Conservation (phyloP, 2,888 invertebrate species). For the Lepetodrilus schrolli region DNA sequence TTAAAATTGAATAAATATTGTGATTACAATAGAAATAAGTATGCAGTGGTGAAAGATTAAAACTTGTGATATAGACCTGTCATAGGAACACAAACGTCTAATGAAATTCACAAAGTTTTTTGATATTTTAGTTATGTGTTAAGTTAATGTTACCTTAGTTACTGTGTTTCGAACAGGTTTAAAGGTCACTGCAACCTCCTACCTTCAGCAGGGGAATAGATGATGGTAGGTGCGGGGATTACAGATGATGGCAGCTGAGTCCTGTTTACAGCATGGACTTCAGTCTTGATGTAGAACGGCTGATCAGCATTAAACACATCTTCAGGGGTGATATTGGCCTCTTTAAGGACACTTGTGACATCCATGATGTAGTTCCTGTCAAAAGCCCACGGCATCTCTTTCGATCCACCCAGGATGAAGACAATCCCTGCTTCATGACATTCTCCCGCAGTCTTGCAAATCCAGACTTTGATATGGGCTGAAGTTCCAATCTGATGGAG, state of each 20-base stretch:
- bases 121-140: background rate
- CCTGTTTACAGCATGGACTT: constrained; percentile 38
- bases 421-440: constrained; percentile 32
- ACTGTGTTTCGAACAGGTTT: too few species aligned
- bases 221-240: constrained; percentile 37
- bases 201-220: constrained; percentile 41
- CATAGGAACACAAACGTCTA: background rate
- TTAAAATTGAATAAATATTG: too few species aligned
- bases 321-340: constrained; percentile 34
- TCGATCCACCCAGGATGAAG: constrained; percentile 37
- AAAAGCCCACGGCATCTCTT: constrained; percentile 50
- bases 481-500: constrained; percentile 45
- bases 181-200: too few species aligned
- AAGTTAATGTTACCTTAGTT: too few species aligned
- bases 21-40: too few species aligned
- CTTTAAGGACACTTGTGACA: constrained; percentile 39
- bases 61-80: background rate
- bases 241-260: background rate
- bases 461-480: constrained; percentile 34
- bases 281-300: constrained; percentile 35
- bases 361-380: constrained; percentile 44
- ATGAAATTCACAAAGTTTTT: background rate
- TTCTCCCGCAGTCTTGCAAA: constrained; percentile 28
- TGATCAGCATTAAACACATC: constrained; percentile 39
- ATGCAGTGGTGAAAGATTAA: too few species aligned